Evolutionary conservation across 2,888 invertebrate genomes (phyloP).

Genomic region (Oligia latruncula): DNA sequence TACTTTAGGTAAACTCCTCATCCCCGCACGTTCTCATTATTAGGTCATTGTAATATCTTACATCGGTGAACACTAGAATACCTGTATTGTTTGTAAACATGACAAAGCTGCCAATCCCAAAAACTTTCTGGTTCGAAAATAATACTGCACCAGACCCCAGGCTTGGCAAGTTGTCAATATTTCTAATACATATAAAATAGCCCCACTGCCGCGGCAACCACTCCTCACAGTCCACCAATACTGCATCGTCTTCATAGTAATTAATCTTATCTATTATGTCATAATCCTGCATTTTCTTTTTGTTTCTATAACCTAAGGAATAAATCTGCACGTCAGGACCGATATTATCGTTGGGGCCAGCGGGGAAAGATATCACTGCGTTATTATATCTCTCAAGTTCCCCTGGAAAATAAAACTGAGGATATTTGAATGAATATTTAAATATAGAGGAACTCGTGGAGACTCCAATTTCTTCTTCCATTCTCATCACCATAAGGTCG

Average conservation of each 20-base stretch:
- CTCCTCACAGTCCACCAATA: slow-evolving; percentile 14
- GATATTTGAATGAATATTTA: no score
- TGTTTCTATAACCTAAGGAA: not conserved
- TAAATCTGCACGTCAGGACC: not conserved
- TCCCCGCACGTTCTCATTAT: slow-evolving; percentile 1
- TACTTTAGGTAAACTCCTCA: not conserved
- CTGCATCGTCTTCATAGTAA: not conserved
- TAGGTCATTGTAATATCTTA: not conserved
- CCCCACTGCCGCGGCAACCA: slow-evolving; percentile 31
- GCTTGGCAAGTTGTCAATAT: not conserved
- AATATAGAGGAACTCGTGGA: no score
- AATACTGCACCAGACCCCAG: slow-evolving; percentile 10
- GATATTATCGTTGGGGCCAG: not conserved
- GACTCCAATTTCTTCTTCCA: slow-evolving; percentile 6
- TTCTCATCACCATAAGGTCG: slow-evolving; percentile 26
- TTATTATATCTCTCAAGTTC: not conserved
- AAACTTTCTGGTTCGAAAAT: not conserved
- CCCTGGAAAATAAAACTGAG: no score
- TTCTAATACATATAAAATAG: slow-evolving; percentile 16
- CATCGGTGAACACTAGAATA: slow-evolving; percentile 27
- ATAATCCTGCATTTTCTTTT: not conserved
- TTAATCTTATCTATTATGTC: not conserved
- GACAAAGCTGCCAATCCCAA: slow-evolving; percentile 9
- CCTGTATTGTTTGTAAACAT: slow-evolving; percentile 5
- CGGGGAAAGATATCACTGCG: not conserved